Evolutionary conservation across 2,888 invertebrate species (phyloP), one percentile per base, ranked within the genome.

Genomic region (Ariolimax columbianus): DNA sequence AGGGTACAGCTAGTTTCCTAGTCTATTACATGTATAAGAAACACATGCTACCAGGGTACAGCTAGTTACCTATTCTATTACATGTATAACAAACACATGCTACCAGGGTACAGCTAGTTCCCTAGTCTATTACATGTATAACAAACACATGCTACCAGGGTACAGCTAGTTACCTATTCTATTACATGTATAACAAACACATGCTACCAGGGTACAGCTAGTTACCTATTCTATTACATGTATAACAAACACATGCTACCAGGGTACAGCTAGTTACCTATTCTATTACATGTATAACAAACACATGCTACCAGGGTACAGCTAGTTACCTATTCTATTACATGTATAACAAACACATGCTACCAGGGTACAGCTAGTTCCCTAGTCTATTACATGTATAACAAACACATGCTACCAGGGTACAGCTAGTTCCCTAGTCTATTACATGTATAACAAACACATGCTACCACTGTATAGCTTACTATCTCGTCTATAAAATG

Each of bases 141-240:
- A n/a, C n/a, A n/a, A n/a, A n/a, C n/a, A 93, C 86, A 93, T 94
- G 93, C 86, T 94, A 43, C 94, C 94, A n/a, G 92, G 90, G 94
- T 94, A 68, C 7, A 9, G 47, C n/a, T 43, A 47, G 11, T 73
- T 7, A n/a, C n/a, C n/a, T n/a, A n/a, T 40, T 73, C n/a, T 43
- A 7, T 47, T 47, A 47, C 7, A 7, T 47, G 47, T 14, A 47
- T 47, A 14, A 47, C n/a, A 30, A 30, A 7, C 40, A 38, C 11
- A 26, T 73, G 38, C 4, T n/a, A n/a, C 40, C 40, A 43, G 23
- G 40, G 59, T 59, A 59, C 23, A 59, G 59, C 23, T 59, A 23
- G n/a, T n/a, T n/a, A n/a, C n/a, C 59, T 59, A 4, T 4, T 59
- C 23, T 59, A 11, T 14, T 59, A 23, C 3, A 9, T 59, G 59